Percentiles rank a stretch among this genome's conserved stretches.
These are phyloP conservation scores for Cassiopea andromeda DNA, from an alignment of 30 jellyfish, hydroid and myxozoan genomes.

Conservation along the genomic window DNA sequence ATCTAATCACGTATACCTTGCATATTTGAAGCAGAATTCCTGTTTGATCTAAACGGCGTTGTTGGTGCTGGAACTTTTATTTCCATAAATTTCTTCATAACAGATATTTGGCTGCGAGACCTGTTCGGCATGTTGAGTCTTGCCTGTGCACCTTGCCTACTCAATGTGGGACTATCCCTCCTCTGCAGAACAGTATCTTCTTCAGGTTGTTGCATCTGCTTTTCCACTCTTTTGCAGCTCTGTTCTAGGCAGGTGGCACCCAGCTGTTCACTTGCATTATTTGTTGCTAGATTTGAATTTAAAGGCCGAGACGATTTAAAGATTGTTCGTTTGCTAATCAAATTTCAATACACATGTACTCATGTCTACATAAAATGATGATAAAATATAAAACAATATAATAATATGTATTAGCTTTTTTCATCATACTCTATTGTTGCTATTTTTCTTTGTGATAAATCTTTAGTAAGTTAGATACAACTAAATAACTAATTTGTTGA, in stretches of 20 bases:
- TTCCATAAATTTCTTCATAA: conserved; percentile 4
- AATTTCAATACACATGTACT: not conserved
- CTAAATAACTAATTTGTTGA: too few relatives aligned
- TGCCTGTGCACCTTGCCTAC: not conserved
- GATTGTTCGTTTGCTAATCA: not conserved
- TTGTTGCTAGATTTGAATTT: not conserved
- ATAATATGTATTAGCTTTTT: too few relatives aligned
- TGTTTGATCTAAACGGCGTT: not conserved
- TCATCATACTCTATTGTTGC: too few relatives aligned
- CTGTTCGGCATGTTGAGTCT: conserved; percentile 14
- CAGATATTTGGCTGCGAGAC: not conserved
- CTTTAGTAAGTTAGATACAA: too few relatives aligned
- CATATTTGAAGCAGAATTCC: not conserved
- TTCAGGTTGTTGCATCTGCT: conserved; percentile 1
- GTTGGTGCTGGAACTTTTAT: not conserved
- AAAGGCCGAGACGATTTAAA: too few relatives aligned
- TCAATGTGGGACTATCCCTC: not conserved
- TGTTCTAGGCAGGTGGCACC: conserved; percentile 2
- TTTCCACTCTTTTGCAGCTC: not conserved
- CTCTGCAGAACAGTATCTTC: not conserved
- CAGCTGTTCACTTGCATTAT: not conserved
- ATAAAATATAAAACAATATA: too few relatives aligned
- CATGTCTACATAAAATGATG: not conserved
- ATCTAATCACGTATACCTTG: not conserved
- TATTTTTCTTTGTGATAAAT: too few relatives aligned